Base-by-base conservation (phyloP, 2,113 vertebrate species). In the Panthera tigris region DNA sequence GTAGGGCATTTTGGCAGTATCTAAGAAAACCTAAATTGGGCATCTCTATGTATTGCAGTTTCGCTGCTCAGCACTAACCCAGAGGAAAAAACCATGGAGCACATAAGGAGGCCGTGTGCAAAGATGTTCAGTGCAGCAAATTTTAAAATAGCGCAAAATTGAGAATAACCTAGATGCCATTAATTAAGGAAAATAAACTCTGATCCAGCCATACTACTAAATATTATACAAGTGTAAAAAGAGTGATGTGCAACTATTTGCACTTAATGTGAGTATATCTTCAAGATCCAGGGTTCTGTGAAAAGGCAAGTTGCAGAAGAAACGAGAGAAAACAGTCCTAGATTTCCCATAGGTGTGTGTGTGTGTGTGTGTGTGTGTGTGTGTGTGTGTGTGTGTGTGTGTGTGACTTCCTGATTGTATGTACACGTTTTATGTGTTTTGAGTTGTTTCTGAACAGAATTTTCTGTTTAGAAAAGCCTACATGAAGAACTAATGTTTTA, bases 271-370 rank as follows among this genome's bases (percentile, higher is more conserved):
- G 33, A 52, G 41, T 8, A 19, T 14, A 55, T 93, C 82, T 68
- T 82, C 1, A 45, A 87, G 66, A 94, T 31, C 29, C 81, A 61
- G 15, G 78, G 16, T 91, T 88, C 52, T 71, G 2, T 79, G 88
- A 73, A 71, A 92, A 96, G 39, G 83, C 33, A 85, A 74, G 68
- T 33, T 71, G 41, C 50, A 92, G 55, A 91, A 89, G n/a, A 61
- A 91, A 36, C 25, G 27, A 68, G 27, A 94, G 65, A 85, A 93
- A 89, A n/a, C 50, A 52, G 5, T 57, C 1, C 23, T 68, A 25
- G 65, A 31, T 84, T 95, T 80, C n/a, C 68, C 68, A 19, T 15
- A 50, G 23, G 18, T 3, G 1, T 16, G n/a, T 18, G 4, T 89
- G 31, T 33, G 31, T n/a, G 18, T 36, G 36, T 36, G n/a, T n/a